Conservation (phyloP, 2,888 invertebrate genomes). For the Drosophila prostipennis region DNA sequence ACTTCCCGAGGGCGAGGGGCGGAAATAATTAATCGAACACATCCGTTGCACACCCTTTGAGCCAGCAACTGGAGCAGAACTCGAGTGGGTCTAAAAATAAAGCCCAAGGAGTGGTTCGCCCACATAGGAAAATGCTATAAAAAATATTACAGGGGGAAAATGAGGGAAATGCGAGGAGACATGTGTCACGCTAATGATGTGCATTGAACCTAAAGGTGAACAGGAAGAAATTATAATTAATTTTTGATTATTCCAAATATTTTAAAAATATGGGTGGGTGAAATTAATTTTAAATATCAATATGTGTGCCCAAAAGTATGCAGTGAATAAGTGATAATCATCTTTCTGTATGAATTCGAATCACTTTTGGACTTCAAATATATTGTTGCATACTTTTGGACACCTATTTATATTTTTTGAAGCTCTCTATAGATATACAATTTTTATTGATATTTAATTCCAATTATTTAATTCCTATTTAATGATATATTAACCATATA, state of each 20-base stretch:
- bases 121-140: conserved; percentile 3
- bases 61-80: conserved; percentile 45
- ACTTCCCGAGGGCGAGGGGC: conserved; percentile 24
- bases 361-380: too few species aligned
- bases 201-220: conserved; percentile 5
- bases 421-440: too few species aligned
- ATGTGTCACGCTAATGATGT: conserved; percentile 40
- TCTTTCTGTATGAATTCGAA: too few species aligned
- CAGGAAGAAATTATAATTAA: neutral
- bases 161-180: neutral
- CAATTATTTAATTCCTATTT: too few species aligned
- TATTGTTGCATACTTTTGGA: too few species aligned
- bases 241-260: neutral
- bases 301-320: too few species aligned
- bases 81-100: conserved; percentile 33
- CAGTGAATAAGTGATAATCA: too few species aligned
- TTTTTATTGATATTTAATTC: too few species aligned
- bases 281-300: too few species aligned
- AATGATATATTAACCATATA: too few species aligned
- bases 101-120: conserved; percentile 27
- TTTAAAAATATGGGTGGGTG: too few species aligned
- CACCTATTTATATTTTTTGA: too few species aligned
- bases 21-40: conserved; percentile 50
- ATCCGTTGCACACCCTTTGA: conserved; percentile 47
- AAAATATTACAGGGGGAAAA: neutral